phyloP scores from a whole-genome alignment of 2,113 vertebrate species.

The Ardeotis arabs region DNA sequence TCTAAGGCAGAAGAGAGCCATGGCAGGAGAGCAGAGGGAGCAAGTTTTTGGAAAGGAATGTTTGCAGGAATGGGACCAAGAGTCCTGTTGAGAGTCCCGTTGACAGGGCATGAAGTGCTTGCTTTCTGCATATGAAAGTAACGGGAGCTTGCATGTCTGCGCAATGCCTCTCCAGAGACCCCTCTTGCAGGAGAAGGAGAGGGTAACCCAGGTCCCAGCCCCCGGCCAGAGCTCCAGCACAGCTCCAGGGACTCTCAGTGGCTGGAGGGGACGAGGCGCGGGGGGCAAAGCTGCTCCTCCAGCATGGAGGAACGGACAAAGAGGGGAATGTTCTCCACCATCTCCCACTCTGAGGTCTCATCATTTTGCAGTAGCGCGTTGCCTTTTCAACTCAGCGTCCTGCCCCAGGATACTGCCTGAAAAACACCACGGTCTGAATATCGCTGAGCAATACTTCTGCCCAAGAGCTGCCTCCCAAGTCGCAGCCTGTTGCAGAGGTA shows the following conservation, averaged over 20 bases:
- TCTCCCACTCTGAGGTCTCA: background rate
- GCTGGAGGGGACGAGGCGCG: background rate
- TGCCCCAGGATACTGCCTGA: background rate
- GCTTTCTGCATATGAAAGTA: accelerated
- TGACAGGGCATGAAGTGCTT: background rate
- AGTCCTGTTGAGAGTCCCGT: background rate
- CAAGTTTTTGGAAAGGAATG: background rate
- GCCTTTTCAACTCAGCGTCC: background rate
- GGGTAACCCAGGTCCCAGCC: background rate
- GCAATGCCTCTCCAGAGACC: background rate
- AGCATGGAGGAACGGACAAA: background rate
- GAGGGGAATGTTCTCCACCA: background rate
- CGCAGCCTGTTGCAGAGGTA: background rate
- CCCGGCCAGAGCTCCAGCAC: background rate
- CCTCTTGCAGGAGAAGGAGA: background rate
- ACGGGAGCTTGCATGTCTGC: accelerated
- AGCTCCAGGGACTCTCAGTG: background rate
- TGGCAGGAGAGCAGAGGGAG: background rate
- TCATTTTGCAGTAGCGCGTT: accelerated
- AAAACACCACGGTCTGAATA: accelerated
- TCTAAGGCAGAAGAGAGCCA: background rate
- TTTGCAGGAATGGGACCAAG: background rate
- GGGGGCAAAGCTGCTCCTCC: background rate
- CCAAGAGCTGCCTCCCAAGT: background rate
- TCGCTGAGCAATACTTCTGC: background rate